Conservation (phyloP, 2,797 vertebrate genomes). For the Fundulus diaphanus region DNA sequence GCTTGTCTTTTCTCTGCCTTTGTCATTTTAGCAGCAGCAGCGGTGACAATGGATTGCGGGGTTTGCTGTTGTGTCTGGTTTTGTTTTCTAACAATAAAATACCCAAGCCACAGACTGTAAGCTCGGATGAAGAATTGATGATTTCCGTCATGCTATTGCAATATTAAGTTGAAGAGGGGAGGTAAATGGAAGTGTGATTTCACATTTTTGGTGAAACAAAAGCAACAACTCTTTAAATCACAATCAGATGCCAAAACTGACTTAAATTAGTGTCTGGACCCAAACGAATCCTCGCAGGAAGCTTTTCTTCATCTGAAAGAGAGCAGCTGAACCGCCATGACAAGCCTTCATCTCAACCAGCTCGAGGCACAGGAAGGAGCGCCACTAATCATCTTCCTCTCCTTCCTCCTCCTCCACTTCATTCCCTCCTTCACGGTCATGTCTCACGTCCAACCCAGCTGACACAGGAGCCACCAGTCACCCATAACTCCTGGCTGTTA, state of each 20-base stretch:
- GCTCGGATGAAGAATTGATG: constrained; percentile 34
- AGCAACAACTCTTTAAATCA: constrained; percentile 10
- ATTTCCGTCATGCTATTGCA: constrained; percentile 14
- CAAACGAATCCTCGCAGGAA: constrained; percentile 18
- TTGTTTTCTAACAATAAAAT: constrained; percentile 23
- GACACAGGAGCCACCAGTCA: constrained; percentile 44
- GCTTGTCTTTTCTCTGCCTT: constrained; percentile 24
- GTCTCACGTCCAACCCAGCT: constrained; percentile 47
- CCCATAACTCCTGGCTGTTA: constrained; percentile 52
- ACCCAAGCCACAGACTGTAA: constrained; percentile 24
- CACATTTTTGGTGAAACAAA: constrained; percentile 10
- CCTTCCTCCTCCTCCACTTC: constrained; percentile 32
- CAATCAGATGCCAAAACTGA: constrained; percentile 14
- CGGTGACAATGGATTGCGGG: constrained; percentile 18
- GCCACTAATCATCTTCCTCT: constrained; percentile 54
- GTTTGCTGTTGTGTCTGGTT: constrained; percentile 14
- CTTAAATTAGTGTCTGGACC: neutral
- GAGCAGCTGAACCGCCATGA: constrained; percentile 43
- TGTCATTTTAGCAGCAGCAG: constrained; percentile 16
- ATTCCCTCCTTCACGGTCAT: constrained; percentile 32
- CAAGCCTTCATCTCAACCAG: constrained; percentile 37
- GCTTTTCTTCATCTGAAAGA: constrained; percentile 31
- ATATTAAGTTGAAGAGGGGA: constrained; percentile 1
- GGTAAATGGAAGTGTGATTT: constrained; percentile 16
- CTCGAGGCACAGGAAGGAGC: constrained; percentile 49